Percentiles rank a stretch among this genome's conserved stretches.
Conservation (phyloP, 2,113 vertebrate species). For the Sialia sialis region DNA sequence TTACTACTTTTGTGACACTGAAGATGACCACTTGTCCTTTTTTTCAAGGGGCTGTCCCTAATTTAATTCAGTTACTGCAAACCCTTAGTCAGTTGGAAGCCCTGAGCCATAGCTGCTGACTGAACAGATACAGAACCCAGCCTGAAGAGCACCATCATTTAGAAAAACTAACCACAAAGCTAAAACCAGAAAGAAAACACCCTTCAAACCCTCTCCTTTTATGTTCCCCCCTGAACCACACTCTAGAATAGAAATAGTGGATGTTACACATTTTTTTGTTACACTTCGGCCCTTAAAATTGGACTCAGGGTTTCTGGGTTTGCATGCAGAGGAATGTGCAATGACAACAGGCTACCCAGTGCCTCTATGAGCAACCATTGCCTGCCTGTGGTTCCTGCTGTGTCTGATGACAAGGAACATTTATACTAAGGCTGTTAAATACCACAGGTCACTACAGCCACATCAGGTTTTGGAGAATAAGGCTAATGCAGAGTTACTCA, state of each 20-base stretch:
- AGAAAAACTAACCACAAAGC: not conserved
- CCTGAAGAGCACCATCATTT: not conserved
- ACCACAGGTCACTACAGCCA: not conserved
- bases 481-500: not conserved
- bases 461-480: not conserved
- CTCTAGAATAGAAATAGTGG: not conserved
- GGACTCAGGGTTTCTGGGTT: not conserved
- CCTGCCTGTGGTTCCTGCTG: rapidly evolving
- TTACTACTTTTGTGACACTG: not conserved
- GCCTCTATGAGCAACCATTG: not conserved
- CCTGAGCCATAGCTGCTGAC: not conserved
- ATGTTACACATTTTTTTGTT: not conserved
- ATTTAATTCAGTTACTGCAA: not conserved
- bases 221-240: not conserved
- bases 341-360: not conserved
- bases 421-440: not conserved
- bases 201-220: not conserved
- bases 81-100: not conserved
- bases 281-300: not conserved
- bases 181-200: not conserved
- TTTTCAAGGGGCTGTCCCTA: not conserved
- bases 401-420: not conserved
- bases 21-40: not conserved
- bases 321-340: not conserved
- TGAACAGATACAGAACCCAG: not conserved